phyloP scores from a whole-genome alignment of 2,113 vertebrate genomes.

The Microcebus tavaratra region DNA sequence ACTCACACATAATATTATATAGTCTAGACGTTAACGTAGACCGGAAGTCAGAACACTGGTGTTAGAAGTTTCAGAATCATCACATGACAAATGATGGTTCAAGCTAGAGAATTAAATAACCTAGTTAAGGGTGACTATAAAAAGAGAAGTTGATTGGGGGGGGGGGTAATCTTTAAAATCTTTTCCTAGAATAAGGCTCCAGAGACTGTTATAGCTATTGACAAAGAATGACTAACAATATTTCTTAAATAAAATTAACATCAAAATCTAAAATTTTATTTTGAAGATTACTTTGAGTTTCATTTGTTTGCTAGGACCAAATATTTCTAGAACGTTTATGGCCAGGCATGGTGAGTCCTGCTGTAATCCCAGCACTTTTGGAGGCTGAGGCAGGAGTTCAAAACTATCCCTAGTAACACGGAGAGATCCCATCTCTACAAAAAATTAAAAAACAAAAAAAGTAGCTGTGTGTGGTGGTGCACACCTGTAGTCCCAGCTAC shows the following conservation, averaged over 20 bases:
- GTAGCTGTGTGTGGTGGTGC: too few species aligned
- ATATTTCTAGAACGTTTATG: neutral
- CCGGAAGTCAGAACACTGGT: neutral
- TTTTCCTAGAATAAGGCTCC: neutral
- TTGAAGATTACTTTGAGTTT: neutral
- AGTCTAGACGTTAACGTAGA: neutral
- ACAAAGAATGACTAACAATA: neutral
- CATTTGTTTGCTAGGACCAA: neutral
- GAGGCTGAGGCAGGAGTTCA: too few species aligned
- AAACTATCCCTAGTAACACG: too few species aligned
- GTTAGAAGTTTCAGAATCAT: neutral
- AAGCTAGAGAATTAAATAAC: neutral
- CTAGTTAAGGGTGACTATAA: neutral
- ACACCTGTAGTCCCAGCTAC: too few species aligned
- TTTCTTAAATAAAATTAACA: neutral
- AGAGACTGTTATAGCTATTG: neutral
- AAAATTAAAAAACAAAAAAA: too few species aligned
- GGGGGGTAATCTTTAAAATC: neutral
- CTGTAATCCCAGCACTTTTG: too few species aligned
- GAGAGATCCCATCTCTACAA: too few species aligned
- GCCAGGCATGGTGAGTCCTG: too few species aligned
- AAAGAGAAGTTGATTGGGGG: neutral
- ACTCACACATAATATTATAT: neutral
- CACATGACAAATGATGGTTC: too few species aligned
- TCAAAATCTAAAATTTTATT: neutral